Base-by-base conservation (phyloP, 2,113 vertebrate species). In the Cavia aperea region DNA sequence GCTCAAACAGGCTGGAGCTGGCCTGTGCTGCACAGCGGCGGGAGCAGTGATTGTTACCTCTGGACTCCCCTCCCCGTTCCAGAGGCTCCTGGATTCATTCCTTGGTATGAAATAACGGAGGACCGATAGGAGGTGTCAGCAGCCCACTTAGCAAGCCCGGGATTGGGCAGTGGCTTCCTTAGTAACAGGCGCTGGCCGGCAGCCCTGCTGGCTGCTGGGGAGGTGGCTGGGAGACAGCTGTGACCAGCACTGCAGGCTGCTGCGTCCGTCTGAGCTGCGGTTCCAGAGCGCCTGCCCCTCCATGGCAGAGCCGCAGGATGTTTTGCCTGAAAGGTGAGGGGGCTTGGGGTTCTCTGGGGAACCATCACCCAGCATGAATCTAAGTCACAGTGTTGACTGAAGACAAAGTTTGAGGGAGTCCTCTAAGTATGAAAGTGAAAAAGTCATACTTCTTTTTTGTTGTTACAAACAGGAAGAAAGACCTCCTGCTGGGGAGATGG, bases 251-350 rank as follows among this genome's bases (percentile, higher is more conserved):
- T 81, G 93, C 88, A 78, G 2, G 43, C 62, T 85, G 21, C 62
- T 81, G 21, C 92, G 2, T 33, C 43, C 65, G 2, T 33, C 43
- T 62, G 79, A 66, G 43, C 73, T 26, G 26, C 75, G 46, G 58
- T 19, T 72, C 14, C 7, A 58, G 56, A 79, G 84, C 83, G 2
- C 58, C 83, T 46, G 91, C 85, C 93, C 16, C 92, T 95, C 95
- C 94, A 92, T 91, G 96, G 94, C 92, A 81, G 79, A 82, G 91
- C 96, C 39, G 90, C 94, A 93, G 23, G 81, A 98, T 98, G 98
- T 98, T 98, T 97, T 98, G 98, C 94, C 96, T 98, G 96, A 98
- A 97, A 98, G 98, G 98, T 98, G 98, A 98, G 97, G 94, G 91
- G 92, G 66, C 82, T 24, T 19, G 49, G 26, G 1, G 2, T 15